Conservation (phyloP, 2,113 vertebrate species). For the Ameiurus melas region DNA sequence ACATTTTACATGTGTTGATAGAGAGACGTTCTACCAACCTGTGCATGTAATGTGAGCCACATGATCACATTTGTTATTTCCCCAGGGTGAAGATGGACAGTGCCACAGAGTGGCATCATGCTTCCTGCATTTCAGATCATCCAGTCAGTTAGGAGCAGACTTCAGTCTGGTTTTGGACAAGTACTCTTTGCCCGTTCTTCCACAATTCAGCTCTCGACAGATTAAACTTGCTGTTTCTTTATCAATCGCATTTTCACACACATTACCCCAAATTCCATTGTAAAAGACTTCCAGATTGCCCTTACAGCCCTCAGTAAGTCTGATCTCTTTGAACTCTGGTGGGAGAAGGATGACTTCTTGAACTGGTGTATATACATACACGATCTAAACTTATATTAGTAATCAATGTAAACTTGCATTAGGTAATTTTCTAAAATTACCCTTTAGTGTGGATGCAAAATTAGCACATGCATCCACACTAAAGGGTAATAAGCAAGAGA, state of each 20-base stretch:
- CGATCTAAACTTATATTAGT: not conserved
- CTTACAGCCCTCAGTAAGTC: constrained; percentile 45
- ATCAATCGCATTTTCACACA: constrained; percentile 40
- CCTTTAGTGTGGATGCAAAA: no score
- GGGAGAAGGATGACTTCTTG: not conserved
- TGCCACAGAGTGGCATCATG: constrained; percentile 37
- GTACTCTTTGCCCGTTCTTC: constrained; percentile 9
- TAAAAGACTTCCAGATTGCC: constrained; percentile 50
- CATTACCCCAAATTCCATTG: constrained; percentile 52
- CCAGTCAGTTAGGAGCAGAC: constrained; percentile 34
- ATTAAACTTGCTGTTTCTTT: constrained; percentile 41
- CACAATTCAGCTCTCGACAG: constrained; percentile 52
- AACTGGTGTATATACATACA: not conserved
- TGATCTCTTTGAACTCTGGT: constrained; percentile 48
- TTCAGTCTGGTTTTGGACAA: not conserved
- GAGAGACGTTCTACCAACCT: not conserved
- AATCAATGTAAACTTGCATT: not conserved
- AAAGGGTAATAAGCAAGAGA: not conserved
- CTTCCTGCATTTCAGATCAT: constrained; percentile 36
- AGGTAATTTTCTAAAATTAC: not conserved
- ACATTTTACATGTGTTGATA: not conserved
- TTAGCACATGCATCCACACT: not conserved
- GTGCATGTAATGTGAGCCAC: constrained; percentile 15
- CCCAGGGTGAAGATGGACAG: constrained; percentile 42
- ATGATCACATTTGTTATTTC: constrained; percentile 11